Evolutionary conservation across 2,888 invertebrate genomes (phyloP).

Genomic region (Polyommatus iphigenia): DNA sequence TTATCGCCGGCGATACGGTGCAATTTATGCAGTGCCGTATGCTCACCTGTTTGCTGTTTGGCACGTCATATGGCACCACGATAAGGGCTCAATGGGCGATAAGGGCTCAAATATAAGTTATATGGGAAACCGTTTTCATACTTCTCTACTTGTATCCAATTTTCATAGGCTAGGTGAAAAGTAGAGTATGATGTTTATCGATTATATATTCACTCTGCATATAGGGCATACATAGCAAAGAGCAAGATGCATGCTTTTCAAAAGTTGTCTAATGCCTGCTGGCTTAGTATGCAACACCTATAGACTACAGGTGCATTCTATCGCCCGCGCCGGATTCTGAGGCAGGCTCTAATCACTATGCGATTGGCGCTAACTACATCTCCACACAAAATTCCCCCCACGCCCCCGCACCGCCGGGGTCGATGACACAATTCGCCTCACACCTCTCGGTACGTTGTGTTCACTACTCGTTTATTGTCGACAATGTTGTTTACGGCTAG

Average conservation of each 20-base stretch:
- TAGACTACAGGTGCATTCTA: not conserved
- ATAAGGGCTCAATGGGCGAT: not conserved
- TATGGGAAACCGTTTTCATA: not conserved
- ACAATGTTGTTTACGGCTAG: not conserved
- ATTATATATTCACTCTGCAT: not conserved
- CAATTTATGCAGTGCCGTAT: conserved; percentile 8
- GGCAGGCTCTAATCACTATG: not conserved
- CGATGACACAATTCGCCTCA: not conserved
- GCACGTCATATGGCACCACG: not conserved
- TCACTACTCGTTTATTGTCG: not conserved
- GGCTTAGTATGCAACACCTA: not conserved
- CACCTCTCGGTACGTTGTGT: not conserved
- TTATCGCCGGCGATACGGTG: not conserved
- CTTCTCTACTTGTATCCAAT: too few species aligned
- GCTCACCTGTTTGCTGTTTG: not conserved
- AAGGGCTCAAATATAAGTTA: not conserved
- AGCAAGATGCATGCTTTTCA: not conserved
- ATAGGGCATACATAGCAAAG: not conserved
- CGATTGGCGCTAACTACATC: not conserved
- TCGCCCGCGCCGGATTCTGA: not conserved
- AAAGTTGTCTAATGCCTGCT: not conserved
- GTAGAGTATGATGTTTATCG: too few species aligned
- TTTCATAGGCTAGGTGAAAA: too few species aligned
- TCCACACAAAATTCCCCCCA: not conserved
- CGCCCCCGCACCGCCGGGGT: not conserved